Conservation (phyloP, 2,797 vertebrate genomes). For the Melanotaenia boesemani region DNA sequence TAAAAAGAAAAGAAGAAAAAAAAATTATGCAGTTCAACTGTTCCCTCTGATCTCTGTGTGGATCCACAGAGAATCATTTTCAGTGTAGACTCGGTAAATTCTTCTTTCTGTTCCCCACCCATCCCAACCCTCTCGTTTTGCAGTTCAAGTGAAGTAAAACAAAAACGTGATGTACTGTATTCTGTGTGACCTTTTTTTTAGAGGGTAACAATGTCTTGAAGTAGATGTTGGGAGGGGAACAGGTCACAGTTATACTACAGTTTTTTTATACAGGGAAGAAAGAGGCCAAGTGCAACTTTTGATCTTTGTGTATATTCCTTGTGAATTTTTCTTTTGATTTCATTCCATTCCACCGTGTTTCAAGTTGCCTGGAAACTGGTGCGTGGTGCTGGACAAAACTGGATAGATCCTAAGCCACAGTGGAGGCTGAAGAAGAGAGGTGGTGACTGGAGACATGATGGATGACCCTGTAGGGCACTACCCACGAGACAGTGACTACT, state of each 20-base stretch:
- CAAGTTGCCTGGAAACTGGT: constrained; percentile 63
- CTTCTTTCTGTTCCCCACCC: constrained; percentile 74
- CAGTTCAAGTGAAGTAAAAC: constrained; percentile 87
- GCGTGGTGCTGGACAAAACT: constrained; percentile 71
- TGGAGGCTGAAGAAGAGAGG: constrained; percentile 27
- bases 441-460: constrained; percentile 38
- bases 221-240: constrained; percentile 56
- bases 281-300: constrained; percentile 69
- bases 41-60: constrained; percentile 78
- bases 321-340: constrained; percentile 85
- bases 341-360: constrained; percentile 85
- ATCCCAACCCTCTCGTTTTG: constrained; percentile 79
- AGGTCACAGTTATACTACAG: constrained; percentile 64
- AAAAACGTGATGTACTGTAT: constrained; percentile 88
- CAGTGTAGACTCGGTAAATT: constrained; percentile 83
- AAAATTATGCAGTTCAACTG: constrained; percentile 76
- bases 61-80: constrained; percentile 80
- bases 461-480: constrained; percentile 57
- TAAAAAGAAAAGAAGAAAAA: constrained; percentile 52
- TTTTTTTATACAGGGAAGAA: constrained; percentile 68
- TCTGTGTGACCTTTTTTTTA: constrained; percentile 81
- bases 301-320: constrained; percentile 77
- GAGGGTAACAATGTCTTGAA: constrained; percentile 77
- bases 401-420: constrained; percentile 63
- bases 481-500: constrained; percentile 74